Evolutionary conservation across 2,113 vertebrate genomes (phyloP), one percentile per base, ranked within the genome.

Genomic region (Mola mola): DNA sequence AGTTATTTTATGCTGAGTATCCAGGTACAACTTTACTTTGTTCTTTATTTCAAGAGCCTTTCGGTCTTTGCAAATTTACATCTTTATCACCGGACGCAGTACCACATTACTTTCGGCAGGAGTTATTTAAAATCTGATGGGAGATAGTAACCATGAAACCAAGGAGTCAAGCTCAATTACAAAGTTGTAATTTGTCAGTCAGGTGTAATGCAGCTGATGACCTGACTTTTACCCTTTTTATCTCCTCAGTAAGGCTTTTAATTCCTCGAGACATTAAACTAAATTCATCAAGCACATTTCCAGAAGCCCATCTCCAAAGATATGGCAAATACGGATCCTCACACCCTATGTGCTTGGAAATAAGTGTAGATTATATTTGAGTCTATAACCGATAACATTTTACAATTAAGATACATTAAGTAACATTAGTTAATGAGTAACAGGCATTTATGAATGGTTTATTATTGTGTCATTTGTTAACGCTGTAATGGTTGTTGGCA

Each of bases 1-100:
- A 70, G 77, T 81, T 77, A 84, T 59, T 42, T 28, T n/a, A 19
- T 22, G 40, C 52, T 63, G 63, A 68, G 53, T 67, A 67, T 72
- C 64, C 17, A 1, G 63, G 44, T 41, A 2, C 46, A 50, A 21
- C 38, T 69, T 62, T 28, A 42, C n/a, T 61, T 8, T 28, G 4
- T 81, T 25, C 63, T 71, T 71, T 36, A 61, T 62, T 82, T 79
- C 66, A 38, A 69, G 70, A 43, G 66, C 19, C 47, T 61, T 63
- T 40, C 62, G 57, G 37, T 56, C 22, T 64, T 40, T 15, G 25
- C 48, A 77, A 13, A 84, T 87, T 79, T 68, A 43, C 28, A 70
- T 57, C 26, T 10, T 20, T n/a, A 12, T 68, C 49, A 21, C 26
- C 21, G 53, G 73, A 57, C 52, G 9, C 29, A 4, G 53, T 0